A percentile compares a stretch with the other conserved stretches of the same genome.
Evolutionary conservation across 35 echinoderm and acorn worm species (phyloP).

Genomic region (Ophioderma brevispina): DNA sequence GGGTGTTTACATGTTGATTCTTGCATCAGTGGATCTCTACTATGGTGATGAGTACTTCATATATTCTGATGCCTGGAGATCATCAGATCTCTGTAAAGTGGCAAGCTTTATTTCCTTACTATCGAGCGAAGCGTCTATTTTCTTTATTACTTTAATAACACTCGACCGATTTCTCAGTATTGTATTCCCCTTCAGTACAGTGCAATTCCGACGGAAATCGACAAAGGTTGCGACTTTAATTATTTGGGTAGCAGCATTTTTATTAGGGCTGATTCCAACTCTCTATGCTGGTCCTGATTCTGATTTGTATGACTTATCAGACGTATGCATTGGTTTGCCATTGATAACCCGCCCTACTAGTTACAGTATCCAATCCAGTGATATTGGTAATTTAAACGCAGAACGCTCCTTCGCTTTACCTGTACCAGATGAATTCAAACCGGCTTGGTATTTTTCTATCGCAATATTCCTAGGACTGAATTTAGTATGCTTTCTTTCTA

Average conservation of each 20-base stretch:
- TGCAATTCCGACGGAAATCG: slow-evolving; percentile 14
- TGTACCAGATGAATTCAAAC: neutral
- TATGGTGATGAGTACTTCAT: slow-evolving; percentile 61
- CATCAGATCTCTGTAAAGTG: slow-evolving; percentile 43
- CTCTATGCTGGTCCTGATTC: slow-evolving; percentile 1
- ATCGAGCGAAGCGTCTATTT: slow-evolving; percentile 73
- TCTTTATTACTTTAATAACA: slow-evolving; percentile 60
- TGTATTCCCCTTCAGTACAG: slow-evolving; percentile 73
- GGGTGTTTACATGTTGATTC: slow-evolving; percentile 75
- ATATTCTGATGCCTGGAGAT: slow-evolving; percentile 47
- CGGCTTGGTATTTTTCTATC: slow-evolving; percentile 60
- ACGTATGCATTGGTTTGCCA: slow-evolving; percentile 68
- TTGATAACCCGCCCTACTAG: slow-evolving; percentile 43
- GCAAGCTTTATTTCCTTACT: slow-evolving; percentile 61
- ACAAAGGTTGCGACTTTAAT: neutral
- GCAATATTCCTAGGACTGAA: slow-evolving; percentile 64
- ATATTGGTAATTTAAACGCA: neutral
- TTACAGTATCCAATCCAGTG: neutral
- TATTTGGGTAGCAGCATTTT: slow-evolving; percentile 41
- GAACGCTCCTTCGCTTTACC: neutral
- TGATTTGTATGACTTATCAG: slow-evolving; percentile 61
- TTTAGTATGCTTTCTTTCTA: slow-evolving; percentile 42
- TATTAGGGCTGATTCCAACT: slow-evolving; percentile 35
- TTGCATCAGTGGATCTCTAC: slow-evolving; percentile 56
- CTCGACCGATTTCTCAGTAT: slow-evolving; percentile 71